A percentile compares a stretch with the other conserved stretches of the same genome.
Conservation (phyloP, 2,888 invertebrate genomes). For the Empis livida region DNA sequence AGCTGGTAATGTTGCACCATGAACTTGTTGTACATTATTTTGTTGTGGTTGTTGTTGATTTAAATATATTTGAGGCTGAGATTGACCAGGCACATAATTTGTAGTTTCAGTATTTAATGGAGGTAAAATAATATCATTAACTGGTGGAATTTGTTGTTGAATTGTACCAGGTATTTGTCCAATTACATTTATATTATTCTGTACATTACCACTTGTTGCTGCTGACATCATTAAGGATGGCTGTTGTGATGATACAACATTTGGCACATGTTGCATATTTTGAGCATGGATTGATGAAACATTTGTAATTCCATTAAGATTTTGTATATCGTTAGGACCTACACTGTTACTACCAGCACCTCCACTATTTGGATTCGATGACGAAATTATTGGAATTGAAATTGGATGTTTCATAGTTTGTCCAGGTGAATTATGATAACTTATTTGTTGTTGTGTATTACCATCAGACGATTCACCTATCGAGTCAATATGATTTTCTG, state of each 20-base stretch:
- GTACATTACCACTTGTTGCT: slow-evolving; percentile 19
- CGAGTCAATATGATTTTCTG: slow-evolving; percentile 25
- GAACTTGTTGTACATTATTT: slow-evolving; percentile 21
- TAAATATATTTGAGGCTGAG: slow-evolving; percentile 22
- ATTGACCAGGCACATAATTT: slow-evolving; percentile 21
- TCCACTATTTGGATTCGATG: slow-evolving; percentile 19
- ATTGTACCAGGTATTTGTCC: background rate
- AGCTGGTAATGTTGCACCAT: slow-evolving; percentile 22
- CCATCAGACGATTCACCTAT: slow-evolving; percentile 14
- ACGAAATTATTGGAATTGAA: slow-evolving; percentile 13
- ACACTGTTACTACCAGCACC: slow-evolving; percentile 7
- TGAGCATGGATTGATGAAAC: slow-evolving; percentile 30
- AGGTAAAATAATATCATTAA: slow-evolving; percentile 37
- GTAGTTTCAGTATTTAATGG: slow-evolving; percentile 23
- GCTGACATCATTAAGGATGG: slow-evolving; percentile 1
- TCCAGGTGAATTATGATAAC: slow-evolving; percentile 18
- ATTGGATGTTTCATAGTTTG: slow-evolving; percentile 19
- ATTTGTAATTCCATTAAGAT: background rate
- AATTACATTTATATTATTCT: background rate
- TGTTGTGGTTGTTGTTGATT: slow-evolving; percentile 36
- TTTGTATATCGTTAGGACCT: background rate
- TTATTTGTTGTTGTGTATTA: slow-evolving; percentile 2
- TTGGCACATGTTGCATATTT: slow-evolving; percentile 41
- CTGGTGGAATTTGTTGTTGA: background rate
- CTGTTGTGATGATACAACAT: slow-evolving; percentile 14